Base-by-base conservation (phyloP, 23 tunicate species). In the Trididemnum miniatum region DNA sequence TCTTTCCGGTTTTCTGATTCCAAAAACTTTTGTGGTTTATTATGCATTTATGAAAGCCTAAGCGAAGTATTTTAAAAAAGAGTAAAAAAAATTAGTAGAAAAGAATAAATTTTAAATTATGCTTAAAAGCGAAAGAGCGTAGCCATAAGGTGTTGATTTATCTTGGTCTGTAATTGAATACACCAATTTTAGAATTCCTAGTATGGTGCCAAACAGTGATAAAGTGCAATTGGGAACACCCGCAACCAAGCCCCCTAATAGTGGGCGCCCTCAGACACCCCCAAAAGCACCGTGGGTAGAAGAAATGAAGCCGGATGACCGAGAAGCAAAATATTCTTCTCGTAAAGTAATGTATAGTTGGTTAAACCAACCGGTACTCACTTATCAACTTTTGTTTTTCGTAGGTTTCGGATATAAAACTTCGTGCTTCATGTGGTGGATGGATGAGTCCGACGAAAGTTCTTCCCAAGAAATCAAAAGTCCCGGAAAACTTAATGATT, bases 141-240 rank as follows among this genome's bases (percentile, higher is more conserved):
- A n/a, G n/a, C n/a, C n/a, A n/a, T n/a, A n/a, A n/a, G n/a, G n/a
- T n/a, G n/a, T n/a, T n/a, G n/a, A n/a, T n/a, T n/a, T n/a, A n/a
- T n/a, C n/a, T n/a, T n/a, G n/a, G n/a, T n/a, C n/a, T n/a, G n/a
- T n/a, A n/a, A n/a, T n/a, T n/a, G n/a, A n/a, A n/a, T n/a, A n/a
- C n/a, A n/a, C n/a, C n/a, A n/a, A 29, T 71, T 79, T n/a, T 29
- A 86, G 91, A 30, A 82, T 86, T 20, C 82, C 97, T 31, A 81
- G 83, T 3, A 86, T 86, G 91, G 91, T 82, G 18, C 91, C 86
- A 71, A 76, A 23, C 37, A 82, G 88, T 65, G 89, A 92, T 40
- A 83, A 92, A 74, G 80, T 85, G 51, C 97, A 92, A 82, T 88
- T 79, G 36, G 89, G 97, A 1, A 87, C 97, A 0, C 97, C 92